These are phyloP conservation scores for Galerucella calmariensis DNA, from an alignment of 2,888 invertebrate genomes.

Conservation along the genomic window DNA sequence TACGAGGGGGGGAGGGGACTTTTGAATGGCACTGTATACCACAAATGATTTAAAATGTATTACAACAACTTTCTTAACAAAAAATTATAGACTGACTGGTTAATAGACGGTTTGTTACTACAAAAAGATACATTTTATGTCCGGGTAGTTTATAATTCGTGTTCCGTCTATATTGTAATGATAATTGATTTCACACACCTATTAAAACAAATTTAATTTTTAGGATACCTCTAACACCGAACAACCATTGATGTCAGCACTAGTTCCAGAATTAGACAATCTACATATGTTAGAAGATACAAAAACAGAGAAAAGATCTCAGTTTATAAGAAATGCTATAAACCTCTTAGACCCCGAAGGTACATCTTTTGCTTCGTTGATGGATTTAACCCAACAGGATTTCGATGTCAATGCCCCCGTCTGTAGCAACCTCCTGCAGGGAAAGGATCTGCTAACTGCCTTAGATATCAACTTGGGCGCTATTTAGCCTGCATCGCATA, in stretches of 20 bases:
- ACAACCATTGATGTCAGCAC: not conserved
- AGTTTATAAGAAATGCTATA: conserved; percentile 61
- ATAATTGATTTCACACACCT: not conserved
- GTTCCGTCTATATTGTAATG: too few relatives aligned
- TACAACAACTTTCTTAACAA: too few relatives aligned
- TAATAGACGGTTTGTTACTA: too few relatives aligned
- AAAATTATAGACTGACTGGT: too few relatives aligned
- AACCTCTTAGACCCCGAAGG: conserved; percentile 64
- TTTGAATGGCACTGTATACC: too few relatives aligned
- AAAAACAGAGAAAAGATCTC: conserved; percentile 27
- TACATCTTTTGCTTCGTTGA: conserved; percentile 62
- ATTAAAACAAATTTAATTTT: not conserved
- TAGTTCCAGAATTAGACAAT: not conserved
- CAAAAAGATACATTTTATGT: too few relatives aligned
- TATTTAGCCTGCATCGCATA: conserved; percentile 57
- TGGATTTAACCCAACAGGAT: conserved; percentile 67
- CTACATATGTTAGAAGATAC: not conserved
- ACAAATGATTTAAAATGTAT: too few relatives aligned
- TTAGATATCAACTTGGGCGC: conserved; percentile 64
- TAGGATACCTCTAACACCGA: not conserved
- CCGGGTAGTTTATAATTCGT: too few relatives aligned
- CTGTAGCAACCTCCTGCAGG: conserved; percentile 63
- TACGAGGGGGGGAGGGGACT: too few relatives aligned
- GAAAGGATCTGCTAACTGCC: conserved; percentile 66
- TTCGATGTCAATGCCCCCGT: conserved; percentile 69